A percentile compares a stretch with the other conserved stretches of the same genome.
phyloP scores from a whole-genome alignment of 2,888 invertebrate species.

The Yponomeuta cagnagella region DNA sequence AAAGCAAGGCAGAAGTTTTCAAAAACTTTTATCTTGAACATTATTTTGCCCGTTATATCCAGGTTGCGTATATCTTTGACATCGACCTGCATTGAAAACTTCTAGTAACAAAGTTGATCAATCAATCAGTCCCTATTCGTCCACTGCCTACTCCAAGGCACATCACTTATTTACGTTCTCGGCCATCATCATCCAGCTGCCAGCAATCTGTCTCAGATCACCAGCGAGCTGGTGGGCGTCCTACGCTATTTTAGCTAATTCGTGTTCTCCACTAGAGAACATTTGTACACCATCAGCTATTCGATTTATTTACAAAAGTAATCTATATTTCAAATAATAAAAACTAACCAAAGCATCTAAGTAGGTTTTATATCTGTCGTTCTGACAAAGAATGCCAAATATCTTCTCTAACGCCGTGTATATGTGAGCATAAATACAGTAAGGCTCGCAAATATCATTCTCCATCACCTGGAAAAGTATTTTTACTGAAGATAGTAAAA shows the following conservation, averaged over 20 bases:
- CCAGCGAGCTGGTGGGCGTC: too few relatives aligned
- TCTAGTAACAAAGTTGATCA: background rate
- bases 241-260: too few relatives aligned
- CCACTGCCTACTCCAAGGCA: too few relatives aligned
- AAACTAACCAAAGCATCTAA: conserved; percentile 49
- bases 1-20: conserved; percentile 63
- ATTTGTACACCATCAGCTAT: too few relatives aligned
- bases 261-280: too few relatives aligned
- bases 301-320: background rate
- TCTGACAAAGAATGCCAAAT: conserved; percentile 56
- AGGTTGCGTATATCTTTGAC: conserved; percentile 54
- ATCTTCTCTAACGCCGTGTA: conserved; percentile 67
- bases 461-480: conserved; percentile 52
- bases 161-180: too few relatives aligned
- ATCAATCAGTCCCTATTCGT: background rate
- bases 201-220: too few relatives aligned
- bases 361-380: conserved; percentile 58
- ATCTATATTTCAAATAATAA: background rate
- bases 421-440: conserved; percentile 63
- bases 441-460: conserved; percentile 65
- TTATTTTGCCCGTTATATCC: conserved; percentile 61
- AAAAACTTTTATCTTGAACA: conserved; percentile 60
- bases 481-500: background rate
- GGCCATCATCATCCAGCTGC: too few relatives aligned
- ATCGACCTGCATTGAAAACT: conserved; percentile 36